phyloP scores from a whole-genome alignment of 2,797 vertebrate species.

The Anniella stebbinsi region DNA sequence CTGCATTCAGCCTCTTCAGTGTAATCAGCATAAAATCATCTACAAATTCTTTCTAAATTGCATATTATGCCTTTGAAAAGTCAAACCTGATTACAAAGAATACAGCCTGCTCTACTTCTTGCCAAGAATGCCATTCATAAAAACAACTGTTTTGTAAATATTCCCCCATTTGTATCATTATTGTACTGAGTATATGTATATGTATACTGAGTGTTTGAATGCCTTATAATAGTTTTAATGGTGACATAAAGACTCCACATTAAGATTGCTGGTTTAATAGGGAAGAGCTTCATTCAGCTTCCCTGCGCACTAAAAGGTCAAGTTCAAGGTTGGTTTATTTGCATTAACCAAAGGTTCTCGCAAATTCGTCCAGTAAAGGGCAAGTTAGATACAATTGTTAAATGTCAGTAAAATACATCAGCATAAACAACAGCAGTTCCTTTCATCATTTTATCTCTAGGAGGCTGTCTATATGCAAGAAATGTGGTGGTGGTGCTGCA shows the following conservation, averaged over 20 bases:
- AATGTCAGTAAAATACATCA: constrained; percentile 1
- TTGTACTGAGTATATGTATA: too few species aligned
- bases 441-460: neutral
- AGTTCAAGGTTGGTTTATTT: constrained; percentile 4
- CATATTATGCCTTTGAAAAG: constrained; percentile 46
- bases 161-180: constrained; percentile 19
- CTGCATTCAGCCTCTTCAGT: constrained; percentile 37
- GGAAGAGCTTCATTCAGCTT: neutral
- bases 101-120: constrained; percentile 23
- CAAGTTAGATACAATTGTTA: neutral
- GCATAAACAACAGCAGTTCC: neutral
- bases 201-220: constrained; percentile 20
- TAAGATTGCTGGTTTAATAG: constrained; percentile 23
- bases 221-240: constrained; percentile 26
- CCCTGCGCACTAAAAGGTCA: constrained; percentile 13
- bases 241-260: constrained; percentile 20
- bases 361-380: constrained; percentile 10
- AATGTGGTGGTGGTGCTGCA: too few species aligned
- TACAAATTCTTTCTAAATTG: constrained; percentile 41
- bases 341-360: neutral
- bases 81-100: constrained; percentile 51
- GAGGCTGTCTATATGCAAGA: too few species aligned
- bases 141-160: constrained; percentile 47
- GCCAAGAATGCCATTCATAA: constrained; percentile 46
- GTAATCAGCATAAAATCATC: constrained; percentile 47